Conservation (phyloP, 2,888 invertebrate genomes). For the Agapostemon virescens region DNA sequence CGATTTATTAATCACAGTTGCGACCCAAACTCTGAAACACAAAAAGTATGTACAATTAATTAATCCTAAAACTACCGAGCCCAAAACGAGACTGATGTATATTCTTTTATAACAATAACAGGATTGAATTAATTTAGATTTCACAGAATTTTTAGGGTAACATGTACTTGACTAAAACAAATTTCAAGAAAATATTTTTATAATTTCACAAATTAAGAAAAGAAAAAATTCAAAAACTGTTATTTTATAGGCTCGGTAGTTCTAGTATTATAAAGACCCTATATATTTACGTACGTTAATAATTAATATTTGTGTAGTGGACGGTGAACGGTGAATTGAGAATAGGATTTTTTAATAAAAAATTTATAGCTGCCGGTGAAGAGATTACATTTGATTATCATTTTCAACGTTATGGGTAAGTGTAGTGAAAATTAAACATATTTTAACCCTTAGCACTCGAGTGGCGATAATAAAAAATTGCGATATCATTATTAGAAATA, state of each 20-base stretch:
- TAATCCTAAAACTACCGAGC: not conserved
- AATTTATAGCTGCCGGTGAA: slow-evolving; percentile 91
- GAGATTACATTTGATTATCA: slow-evolving; percentile 99
- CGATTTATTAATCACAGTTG: slow-evolving; percentile 99
- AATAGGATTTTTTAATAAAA: slow-evolving; percentile 97
- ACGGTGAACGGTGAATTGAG: slow-evolving; percentile 95
- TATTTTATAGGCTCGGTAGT: not conserved
- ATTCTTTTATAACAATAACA: too few relatives aligned
- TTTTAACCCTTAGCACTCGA: too few relatives aligned
- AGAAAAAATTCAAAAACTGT: too few relatives aligned
- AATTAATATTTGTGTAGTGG: slow-evolving; percentile 83
- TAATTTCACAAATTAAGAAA: too few relatives aligned
- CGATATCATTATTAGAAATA: too few relatives aligned
- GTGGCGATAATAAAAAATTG: too few relatives aligned
- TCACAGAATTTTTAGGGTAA: too few relatives aligned
- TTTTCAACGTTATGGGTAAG: slow-evolving; percentile 96
- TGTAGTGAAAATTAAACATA: slow-evolving; percentile 2
- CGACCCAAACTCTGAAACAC: slow-evolving; percentile 98
- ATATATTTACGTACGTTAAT: slow-evolving; percentile 17
- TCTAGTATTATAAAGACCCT: slow-evolving; percentile 74
- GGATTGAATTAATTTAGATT: too few relatives aligned
- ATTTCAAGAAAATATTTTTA: too few relatives aligned
- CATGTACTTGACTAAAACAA: too few relatives aligned
- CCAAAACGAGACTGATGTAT: not conserved
- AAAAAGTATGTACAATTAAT: slow-evolving; percentile 83